Conservation (phyloP, 2,797 vertebrate species). For the Setipinna tenuifilis region DNA sequence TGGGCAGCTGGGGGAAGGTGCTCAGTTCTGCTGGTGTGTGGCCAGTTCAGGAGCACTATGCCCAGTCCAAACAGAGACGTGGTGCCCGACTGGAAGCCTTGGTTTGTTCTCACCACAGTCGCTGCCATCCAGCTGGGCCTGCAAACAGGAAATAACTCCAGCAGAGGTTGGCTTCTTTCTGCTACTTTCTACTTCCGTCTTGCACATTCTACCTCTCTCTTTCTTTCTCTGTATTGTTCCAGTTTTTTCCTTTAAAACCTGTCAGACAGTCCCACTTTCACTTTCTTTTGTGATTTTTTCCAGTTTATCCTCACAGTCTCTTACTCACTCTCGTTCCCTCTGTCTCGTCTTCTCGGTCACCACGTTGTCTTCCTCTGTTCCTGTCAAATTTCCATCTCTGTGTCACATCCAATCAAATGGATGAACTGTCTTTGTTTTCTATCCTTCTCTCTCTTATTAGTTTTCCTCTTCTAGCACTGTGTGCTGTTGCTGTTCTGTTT, state of each 20-base stretch:
- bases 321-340: constrained; percentile 23
- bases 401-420: not conserved
- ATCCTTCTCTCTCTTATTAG: not conserved
- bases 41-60: constrained; percentile 46
- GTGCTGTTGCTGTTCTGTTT: not conserved
- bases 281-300: not conserved
- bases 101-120: not conserved
- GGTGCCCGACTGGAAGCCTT: not conserved
- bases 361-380: not conserved
- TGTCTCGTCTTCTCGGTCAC: not conserved
- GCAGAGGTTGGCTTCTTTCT: not conserved
- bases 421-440: not conserved
- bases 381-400: not conserved
- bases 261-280: no score
- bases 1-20: not conserved
- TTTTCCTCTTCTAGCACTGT: not conserved
- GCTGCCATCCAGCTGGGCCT: not conserved
- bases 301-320: constrained; percentile 12
- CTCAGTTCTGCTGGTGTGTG: constrained; percentile 40
- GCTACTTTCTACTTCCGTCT: not conserved
- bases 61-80: not conserved
- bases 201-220: not conserved
- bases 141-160: constrained; percentile 9
- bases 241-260: not conserved
- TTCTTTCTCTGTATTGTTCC: not conserved